phyloP scores from a whole-genome alignment of 2,113 vertebrate species.

The Passer domesticus region DNA sequence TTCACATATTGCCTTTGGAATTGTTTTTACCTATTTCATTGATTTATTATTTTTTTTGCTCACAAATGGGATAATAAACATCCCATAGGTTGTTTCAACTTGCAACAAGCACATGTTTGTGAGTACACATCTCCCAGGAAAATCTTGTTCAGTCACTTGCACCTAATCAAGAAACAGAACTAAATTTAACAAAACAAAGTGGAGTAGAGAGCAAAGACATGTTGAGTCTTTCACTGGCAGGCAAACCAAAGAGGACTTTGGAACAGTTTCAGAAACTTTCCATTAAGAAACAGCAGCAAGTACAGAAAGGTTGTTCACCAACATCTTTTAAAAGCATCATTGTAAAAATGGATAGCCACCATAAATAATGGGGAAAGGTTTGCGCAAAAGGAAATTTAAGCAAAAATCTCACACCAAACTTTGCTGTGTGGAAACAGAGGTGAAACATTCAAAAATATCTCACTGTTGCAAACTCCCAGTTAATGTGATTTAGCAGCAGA shows the following conservation, averaged over 20 bases:
- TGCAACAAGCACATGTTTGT: neutral
- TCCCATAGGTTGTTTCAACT: neutral
- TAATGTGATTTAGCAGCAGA: neutral
- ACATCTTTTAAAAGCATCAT: neutral
- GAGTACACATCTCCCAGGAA: neutral
- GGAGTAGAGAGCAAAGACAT: neutral
- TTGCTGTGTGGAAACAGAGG: neutral
- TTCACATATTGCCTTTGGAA: neutral
- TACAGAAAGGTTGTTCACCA: neutral
- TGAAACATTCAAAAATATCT: neutral
- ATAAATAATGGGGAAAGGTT: neutral
- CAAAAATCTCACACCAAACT: neutral
- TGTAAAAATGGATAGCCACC: neutral
- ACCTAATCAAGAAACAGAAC: slow-evolving; percentile 4
- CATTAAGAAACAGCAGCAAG: neutral
- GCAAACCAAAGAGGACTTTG: neutral
- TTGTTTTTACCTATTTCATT: neutral
- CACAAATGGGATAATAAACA: neutral
- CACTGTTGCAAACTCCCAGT: neutral
- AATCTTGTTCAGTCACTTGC: neutral
- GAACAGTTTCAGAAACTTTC: slow-evolving; percentile 1
- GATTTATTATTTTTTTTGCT: neutral
- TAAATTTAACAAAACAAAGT: slow-evolving; percentile 23
- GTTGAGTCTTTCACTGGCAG: neutral
- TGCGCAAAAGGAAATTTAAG: neutral